phyloP scores from a whole-genome alignment of 2,797 vertebrate genomes.

The Clarias laeviceps region DNA sequence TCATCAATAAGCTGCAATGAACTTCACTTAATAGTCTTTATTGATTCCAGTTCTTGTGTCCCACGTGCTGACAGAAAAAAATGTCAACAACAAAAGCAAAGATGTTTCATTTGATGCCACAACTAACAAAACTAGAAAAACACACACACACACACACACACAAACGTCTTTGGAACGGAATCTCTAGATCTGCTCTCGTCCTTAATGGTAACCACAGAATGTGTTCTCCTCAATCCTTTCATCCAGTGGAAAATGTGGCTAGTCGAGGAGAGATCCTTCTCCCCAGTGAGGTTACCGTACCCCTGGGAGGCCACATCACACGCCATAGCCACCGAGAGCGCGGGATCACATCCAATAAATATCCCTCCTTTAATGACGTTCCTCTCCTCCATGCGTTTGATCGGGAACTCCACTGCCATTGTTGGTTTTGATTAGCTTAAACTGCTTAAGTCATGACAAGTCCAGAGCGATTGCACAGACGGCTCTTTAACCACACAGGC shows the following conservation, averaged over 20 bases:
- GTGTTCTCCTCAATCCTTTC: conserved; percentile 47
- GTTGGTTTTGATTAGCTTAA: conserved; percentile 45
- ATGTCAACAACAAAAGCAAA: conserved; percentile 27
- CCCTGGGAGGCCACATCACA: conserved; percentile 42
- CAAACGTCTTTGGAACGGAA: conserved; percentile 12
- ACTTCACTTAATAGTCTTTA: conserved; percentile 22
- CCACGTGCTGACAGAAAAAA: conserved; percentile 25
- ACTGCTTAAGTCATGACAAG: conserved; percentile 28
- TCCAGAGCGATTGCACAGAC: conserved; percentile 39
- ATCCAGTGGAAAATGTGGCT: conserved; percentile 51
- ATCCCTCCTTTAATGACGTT: conserved; percentile 41
- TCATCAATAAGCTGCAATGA: conserved; percentile 22
- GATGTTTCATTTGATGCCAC: conserved; percentile 7
- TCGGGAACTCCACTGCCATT: conserved; percentile 22
- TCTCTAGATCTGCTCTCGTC: conserved; percentile 24
- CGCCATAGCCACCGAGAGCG: conserved; percentile 26
- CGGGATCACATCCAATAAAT: conserved; percentile 46
- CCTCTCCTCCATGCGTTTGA: conserved; percentile 38
- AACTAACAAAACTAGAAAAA: conserved; percentile 17
- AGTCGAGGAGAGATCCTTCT: conserved; percentile 31
- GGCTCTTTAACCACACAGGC: conserved; percentile 20
- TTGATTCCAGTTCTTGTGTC: conserved; percentile 25
- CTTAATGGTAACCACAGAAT: conserved; percentile 8
- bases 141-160: conserved; percentile 5
- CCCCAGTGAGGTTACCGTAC: conserved; percentile 42